Evolutionary conservation across 2,888 invertebrate species (phyloP), one percentile per base, ranked within the genome.

Genomic region (Diabrotica balteata): DNA sequence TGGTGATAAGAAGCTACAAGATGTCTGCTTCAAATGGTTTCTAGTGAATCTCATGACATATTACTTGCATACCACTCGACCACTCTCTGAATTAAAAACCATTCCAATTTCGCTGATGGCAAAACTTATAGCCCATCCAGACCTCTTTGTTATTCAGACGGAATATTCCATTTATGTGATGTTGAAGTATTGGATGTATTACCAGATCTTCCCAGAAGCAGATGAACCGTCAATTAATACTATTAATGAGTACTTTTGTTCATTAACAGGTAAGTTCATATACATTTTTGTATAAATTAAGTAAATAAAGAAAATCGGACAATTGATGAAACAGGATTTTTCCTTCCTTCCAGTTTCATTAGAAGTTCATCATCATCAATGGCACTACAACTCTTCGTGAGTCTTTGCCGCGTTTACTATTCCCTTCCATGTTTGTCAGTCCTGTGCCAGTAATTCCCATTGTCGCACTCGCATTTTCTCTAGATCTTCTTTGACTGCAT

Each of bases 141-240:
- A 90, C 75, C 84, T 93, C 67, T 90, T 90, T 79, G 92, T 91
- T 2, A 88, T 92, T 85, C 92, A 93, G 83, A 92, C 93, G 0
- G 93, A 93, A 83, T 92, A 92, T 81, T 91, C 92, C 46, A 83
- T 93, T 51, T 93, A 93, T 75, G 88, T 89, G 58, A 84, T 92
- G 80, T 80, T 93, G 22, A 88, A 91, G 76, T 87, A 88, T 76
- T 93, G 93, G 93, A 84, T 90, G 76, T 91, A 87, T 75, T 77
- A 90, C 57, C 85, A 85, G 68, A 76, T 88, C 57, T 85, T 87
- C 80, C 85, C 73, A 32, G 73, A 69, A 10, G 75, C 73, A 7
- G 74, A 71, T 4, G 78, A 78, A 61, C 76, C 78, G 8, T 73
- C 74, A 9, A 74, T 79, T 22, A 78, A 79, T 54, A 81, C 77